A percentile compares a stretch with the other conserved stretches of the same genome.
Conservation (phyloP, 2,888 invertebrate genomes). For the Erebia epiphron region DNA sequence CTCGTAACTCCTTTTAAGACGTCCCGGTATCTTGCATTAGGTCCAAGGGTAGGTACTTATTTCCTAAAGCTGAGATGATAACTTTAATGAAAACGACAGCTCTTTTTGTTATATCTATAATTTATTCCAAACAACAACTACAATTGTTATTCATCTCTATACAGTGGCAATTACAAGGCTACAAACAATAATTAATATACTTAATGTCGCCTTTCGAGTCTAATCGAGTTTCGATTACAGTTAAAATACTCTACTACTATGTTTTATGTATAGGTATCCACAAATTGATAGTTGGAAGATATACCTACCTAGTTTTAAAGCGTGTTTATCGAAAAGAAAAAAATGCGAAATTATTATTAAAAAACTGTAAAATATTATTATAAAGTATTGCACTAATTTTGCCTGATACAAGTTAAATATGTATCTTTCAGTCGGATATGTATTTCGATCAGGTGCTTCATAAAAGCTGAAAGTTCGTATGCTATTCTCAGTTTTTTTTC, state of each 20-base stretch:
- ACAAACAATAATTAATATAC: slow-evolving; percentile 37
- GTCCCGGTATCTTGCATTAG: too few relatives aligned
- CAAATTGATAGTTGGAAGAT: slow-evolving; percentile 26
- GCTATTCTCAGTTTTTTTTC: too few relatives aligned
- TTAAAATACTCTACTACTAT: slow-evolving; percentile 24
- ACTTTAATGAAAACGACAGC: neutral
- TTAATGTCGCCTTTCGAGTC: slow-evolving; percentile 41
- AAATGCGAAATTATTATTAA: too few relatives aligned
- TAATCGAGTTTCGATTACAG: slow-evolving; percentile 37
- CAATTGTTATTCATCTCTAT: slow-evolving; percentile 48
- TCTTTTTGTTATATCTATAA: slow-evolving; percentile 41
- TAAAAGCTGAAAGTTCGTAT: too few relatives aligned
- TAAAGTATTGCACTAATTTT: too few relatives aligned
- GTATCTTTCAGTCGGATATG: too few relatives aligned
- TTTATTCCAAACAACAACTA: slow-evolving; percentile 60
- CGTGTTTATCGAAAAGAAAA: slow-evolving; percentile 8
- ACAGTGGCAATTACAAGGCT: slow-evolving; percentile 41
- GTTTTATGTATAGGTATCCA: slow-evolving; percentile 25
- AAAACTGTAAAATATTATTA: too few relatives aligned
- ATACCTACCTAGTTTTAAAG: slow-evolving; percentile 28
- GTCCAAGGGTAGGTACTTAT: neutral
- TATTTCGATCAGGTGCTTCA: too few relatives aligned
- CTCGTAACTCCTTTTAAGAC: too few relatives aligned
- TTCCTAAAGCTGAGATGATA: neutral
- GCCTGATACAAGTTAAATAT: too few relatives aligned